Evolutionary conservation across 37 sponge, comb jelly and placozoan species (phyloP).

Genomic region (Halisarca cf. caerulea): DNA sequence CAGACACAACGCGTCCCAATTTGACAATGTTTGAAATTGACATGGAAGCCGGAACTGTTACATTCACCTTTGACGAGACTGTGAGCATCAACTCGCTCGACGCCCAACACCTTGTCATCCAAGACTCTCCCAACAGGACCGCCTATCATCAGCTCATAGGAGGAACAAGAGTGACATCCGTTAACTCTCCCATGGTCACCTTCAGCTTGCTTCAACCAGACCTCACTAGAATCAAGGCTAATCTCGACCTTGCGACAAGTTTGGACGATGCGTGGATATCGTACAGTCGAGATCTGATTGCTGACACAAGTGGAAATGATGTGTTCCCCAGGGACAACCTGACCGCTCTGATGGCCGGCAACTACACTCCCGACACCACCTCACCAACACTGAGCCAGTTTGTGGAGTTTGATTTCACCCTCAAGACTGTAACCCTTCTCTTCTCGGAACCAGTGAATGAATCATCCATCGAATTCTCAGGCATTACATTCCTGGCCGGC

Average conservation of each 20-base stretch:
- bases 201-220: constrained; percentile 52
- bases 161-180: constrained; percentile 32
- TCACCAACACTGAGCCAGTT: constrained; percentile 57
- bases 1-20: constrained; percentile 69
- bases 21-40: constrained; percentile 61
- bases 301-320: constrained; percentile 55
- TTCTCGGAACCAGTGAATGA: constrained; percentile 86
- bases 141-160: constrained; percentile 49
- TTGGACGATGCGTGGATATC: constrained; percentile 50
- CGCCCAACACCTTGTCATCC: constrained; percentile 54
- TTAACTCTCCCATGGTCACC: constrained; percentile 26
- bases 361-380: constrained; percentile 67
- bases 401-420: constrained; percentile 69
- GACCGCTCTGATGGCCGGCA: constrained; percentile 31
- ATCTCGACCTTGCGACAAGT: constrained; percentile 67
- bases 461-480: constrained; percentile 62
- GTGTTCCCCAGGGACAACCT: constrained; percentile 38
- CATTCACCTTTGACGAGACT: constrained; percentile 82
- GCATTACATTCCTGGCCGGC: constrained; percentile 55
- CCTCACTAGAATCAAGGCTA: constrained; percentile 53
- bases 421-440: constrained; percentile 46
- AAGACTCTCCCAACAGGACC: constrained; percentile 46
- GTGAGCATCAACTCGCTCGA: constrained; percentile 58
- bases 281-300: constrained; percentile 52
- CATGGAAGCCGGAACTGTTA: constrained; percentile 46